A percentile compares a stretch with the other conserved stretches of the same genome.
Evolutionary conservation across 2,797 vertebrate genomes (phyloP).

Genomic region (Sebastes oblongus): DNA sequence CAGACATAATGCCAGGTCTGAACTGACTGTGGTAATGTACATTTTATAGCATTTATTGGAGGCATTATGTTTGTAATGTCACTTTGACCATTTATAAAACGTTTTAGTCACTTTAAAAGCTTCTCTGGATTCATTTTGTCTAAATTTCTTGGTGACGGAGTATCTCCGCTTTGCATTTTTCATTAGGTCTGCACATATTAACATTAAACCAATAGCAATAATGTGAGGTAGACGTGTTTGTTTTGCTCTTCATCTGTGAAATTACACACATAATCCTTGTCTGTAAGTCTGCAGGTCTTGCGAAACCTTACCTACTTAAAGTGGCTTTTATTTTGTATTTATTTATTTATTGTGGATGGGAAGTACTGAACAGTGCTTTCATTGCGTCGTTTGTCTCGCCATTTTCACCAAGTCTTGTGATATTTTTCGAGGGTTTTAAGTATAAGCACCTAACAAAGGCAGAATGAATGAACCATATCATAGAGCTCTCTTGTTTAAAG

Average conservation of each 20-base stretch:
- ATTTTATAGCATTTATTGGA: not conserved
- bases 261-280: not conserved
- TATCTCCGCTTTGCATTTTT: not conserved
- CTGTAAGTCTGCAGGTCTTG: not conserved
- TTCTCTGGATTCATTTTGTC: not conserved
- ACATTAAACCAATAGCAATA: not conserved
- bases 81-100: not conserved
- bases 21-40: not conserved
- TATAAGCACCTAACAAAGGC: not conserved
- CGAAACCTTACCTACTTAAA: not conserved
- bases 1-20: not conserved
- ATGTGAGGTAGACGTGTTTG: not conserved
- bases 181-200: not conserved
- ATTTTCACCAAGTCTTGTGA: not conserved
- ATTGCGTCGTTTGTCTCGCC: not conserved
- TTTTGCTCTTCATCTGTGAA: not conserved
- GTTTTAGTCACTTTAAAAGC: not conserved
- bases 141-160: not conserved
- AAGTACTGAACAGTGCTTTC: not conserved
- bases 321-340: not conserved
- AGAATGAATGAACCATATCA: not conserved
- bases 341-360: not conserved
- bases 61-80: not conserved
- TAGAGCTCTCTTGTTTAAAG: not conserved
- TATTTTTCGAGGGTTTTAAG: not conserved